phyloP scores from a whole-genome alignment of 23 tunicate genomes.

The Corella eumyota region DNA sequence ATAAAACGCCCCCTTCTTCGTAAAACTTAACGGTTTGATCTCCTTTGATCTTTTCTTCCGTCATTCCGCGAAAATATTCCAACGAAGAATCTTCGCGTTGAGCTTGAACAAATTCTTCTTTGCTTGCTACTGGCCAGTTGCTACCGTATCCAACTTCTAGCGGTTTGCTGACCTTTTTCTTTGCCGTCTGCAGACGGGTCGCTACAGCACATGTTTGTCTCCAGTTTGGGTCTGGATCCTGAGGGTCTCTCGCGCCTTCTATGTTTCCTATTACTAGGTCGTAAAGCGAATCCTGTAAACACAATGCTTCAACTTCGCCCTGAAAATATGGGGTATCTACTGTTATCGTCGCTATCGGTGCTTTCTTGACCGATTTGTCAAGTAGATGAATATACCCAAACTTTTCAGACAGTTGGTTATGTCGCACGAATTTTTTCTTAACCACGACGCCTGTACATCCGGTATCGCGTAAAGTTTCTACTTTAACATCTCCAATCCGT shows the following conservation, averaged over 20 bases:
- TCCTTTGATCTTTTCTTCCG: no score
- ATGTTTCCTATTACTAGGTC: constrained; percentile 8
- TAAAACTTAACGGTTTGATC: no score
- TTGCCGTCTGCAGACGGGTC: background rate
- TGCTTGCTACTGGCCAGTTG: no score
- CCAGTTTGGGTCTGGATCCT: constrained; percentile 6
- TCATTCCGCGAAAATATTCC: no score
- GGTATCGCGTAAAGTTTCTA: background rate
- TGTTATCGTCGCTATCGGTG: background rate
- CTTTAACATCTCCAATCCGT: background rate
- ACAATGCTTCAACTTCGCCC: constrained; percentile 6
- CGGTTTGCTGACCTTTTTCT: no score
- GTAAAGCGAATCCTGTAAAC: background rate
- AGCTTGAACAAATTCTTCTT: no score
- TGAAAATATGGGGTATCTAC: constrained; percentile 5
- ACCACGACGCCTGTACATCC: no score
- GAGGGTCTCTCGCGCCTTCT: background rate
- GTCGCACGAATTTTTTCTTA: background rate
- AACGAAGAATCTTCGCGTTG: no score
- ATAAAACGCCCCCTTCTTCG: no score
- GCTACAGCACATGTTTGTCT: constrained; percentile 7
- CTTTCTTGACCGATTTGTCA: background rate
- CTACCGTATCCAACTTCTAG: no score
- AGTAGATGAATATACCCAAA: background rate
- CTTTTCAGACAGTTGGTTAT: background rate